Evolutionary conservation across 2,888 invertebrate genomes (phyloP).

Genomic region (Cylloceria caligata): DNA sequence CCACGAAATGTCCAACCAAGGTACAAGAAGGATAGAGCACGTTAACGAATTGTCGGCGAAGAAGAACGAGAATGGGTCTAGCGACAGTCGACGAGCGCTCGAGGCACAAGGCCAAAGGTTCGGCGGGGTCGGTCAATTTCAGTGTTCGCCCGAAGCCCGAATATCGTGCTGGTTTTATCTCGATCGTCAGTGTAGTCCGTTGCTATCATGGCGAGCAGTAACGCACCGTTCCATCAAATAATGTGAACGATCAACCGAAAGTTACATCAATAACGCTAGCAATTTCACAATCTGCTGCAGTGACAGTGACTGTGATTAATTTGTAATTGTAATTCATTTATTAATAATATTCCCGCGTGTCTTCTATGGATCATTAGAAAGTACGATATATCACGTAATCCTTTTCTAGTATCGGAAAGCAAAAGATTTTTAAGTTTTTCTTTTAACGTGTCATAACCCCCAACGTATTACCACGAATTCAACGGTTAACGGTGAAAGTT

Average conservation of each 20-base stretch:
- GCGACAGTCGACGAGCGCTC: neutral
- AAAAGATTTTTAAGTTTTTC: neutral
- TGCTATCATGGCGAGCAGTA: conserved; percentile 60
- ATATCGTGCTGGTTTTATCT: neutral
- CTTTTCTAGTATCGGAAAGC: neutral
- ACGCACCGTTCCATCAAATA: neutral
- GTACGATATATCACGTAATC: neutral
- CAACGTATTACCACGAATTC: neutral
- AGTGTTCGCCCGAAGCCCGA: conserved; percentile 53
- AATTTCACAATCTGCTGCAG: conserved; percentile 83
- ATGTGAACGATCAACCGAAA: conserved; percentile 35
- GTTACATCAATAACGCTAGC: conserved; percentile 38
- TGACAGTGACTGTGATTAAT: conserved; percentile 82
- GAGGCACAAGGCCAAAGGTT: conserved; percentile 14
- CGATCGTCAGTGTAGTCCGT: conserved; percentile 12
- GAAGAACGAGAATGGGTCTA: no score
- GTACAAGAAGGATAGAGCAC: no score
- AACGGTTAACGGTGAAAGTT: conserved; percentile 72
- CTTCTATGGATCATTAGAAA: neutral
- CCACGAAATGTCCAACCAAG: no score
- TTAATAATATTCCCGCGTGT: conserved; percentile 16
- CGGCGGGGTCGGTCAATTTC: no score
- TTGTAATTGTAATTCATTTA: no score
- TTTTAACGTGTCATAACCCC: conserved; percentile 33
- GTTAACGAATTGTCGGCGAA: no score